Base-by-base conservation (phyloP, 2,113 vertebrate genomes). In the Macquaria ambigua region DNA sequence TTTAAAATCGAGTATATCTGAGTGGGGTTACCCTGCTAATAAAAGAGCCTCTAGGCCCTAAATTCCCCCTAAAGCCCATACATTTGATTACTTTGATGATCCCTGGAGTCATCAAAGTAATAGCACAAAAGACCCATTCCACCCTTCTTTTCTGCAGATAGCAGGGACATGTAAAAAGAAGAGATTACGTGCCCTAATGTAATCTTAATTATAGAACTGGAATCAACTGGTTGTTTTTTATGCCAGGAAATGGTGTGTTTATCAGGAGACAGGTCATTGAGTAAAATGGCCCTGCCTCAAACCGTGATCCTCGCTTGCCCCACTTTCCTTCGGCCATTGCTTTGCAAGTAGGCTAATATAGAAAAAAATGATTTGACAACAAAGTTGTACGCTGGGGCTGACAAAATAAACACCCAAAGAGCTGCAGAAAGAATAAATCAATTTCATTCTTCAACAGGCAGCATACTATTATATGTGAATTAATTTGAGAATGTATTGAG, bases 21-120 rank as follows among this genome's bases (percentile, higher is more conserved):
- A 77, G 84, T 76, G 52, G n/a, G 20, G 71, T 83, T 89, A 71
- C 34, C 28, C 28, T 34, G 43, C 52, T 66, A 78, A 85, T 75
- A 66, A 77, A 73, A 53, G 12, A 76, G 16, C 50, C 59, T 18
- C 20, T 0, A 74, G 64, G 69, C 18, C n/a, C 20, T 62, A 74
- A 16, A 72, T 83, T 78, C 52, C 58, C 71, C 59, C 43, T 55
- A 8, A 68, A 79, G 34, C 25, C 62, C 61, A 56, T 67, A 31
- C 20, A 81, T 69, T 10, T 64, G 46, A 77, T 88, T 80, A 81
- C 23, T 64, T 39, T 67, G 41, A 85, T 46, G 52, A 77, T 41
- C 46, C 61, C 55, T 68, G 14, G 72, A 78, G 55, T 69, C 34
- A 31, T 31, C 28, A 31, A 31, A 31, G 2, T 31, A 31, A 31